Base-by-base conservation (phyloP, 2,888 invertebrate species). In the Cephalotes varians region DNA sequence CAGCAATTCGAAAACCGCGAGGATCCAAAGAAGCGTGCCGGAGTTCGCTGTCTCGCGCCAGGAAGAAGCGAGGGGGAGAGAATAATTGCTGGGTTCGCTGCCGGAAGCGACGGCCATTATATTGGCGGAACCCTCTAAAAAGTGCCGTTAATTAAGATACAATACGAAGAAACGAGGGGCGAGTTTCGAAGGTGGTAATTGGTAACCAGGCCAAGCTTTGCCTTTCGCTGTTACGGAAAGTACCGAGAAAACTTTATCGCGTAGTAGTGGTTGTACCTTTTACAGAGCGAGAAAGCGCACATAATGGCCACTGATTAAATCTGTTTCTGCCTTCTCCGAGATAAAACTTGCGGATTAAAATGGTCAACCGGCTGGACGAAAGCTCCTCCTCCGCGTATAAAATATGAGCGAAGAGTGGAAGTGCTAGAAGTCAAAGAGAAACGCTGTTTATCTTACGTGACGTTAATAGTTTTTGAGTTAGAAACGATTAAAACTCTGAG, bases 261-360 rank as follows among this genome's bases (percentile, higher is more conserved):
- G 31, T 44, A n/a, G 71, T 82, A 85, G 72, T 82, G 87, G 85
- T 82, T 85, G 88, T 84, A 86, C 82, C 85, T 84, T 86, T 84
- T 80, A 31, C 86, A 82, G 86, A 83, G 82, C 85, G 79, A 85
- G 85, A 74, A 86, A 74, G 86, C 74, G 88, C 85, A 88, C 83
- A 91, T 92, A 92, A 92, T 92, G 88, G 89, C 83, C 89, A 88
- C 87, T 91, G 91, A 92, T 92, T 89, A 92, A 92, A 92, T 91
- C 89, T 88, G 87, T 88, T 86, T 86, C 88, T 86, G 79, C 21
- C 37, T 2, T 82, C 15, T 10, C 82, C 64, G 84, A 85, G 86
- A 88, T 85, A 82, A 88, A 90, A 89, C 85, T 90, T 81, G 80
- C 37, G 86, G 86, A 91, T 91, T 91, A 91, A 91, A 92, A 87